Base-by-base conservation (phyloP, 1,140 invertebrate genomes). In the Amphibalanus amphitrite region DNA sequence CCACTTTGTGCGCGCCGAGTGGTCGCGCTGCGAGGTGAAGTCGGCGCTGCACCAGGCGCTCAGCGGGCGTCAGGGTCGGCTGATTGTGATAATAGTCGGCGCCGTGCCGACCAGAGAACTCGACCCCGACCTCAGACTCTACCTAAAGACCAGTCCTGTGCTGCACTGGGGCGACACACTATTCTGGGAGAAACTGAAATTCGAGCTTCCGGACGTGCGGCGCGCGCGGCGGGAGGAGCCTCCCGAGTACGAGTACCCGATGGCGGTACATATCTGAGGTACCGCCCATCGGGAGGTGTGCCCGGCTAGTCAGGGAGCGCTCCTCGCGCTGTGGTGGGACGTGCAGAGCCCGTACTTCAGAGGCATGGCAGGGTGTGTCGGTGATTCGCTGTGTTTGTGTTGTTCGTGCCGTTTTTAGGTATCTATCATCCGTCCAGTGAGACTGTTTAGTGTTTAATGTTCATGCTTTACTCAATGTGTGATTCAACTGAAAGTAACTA, bases 1-100 rank as follows among this genome's bases (percentile, higher is more conserved):
- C 79, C 93, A 95, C 80, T 96, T 95, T 78, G 89, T 95, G 74
- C 91, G 92, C 38, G 75, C 74, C 64, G 76, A 74, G 69, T 77
- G 70, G 73, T 77, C 77, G 75, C 81, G 79, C 73, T 74, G 75
- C 76, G 77, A 75, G 72, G 79, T 72, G 78, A 78, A 76, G 77
- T 78, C 75, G 79, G 82, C 74, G 77, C 77, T 75, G 68, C 79
- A 77, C 47, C 77, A 75, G 69, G 75, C 75, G 29, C 71, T 75
- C 68, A 74, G 74, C 72, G 71, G 29, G 6, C 33, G 71, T 1
- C 72, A 74, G 70, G 72, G 69, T 67, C 72, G 71, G 15, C 71
- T 75, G 29, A 72, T 75, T 33, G 73, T 73, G 28, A 72, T 75
- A 26, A 71, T 73, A 67, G 73, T 69, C 40, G 73, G 73, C 72